A percentile compares a stretch with the other conserved stretches of the same genome.
Evolutionary conservation across 2,113 vertebrate species (phyloP).

Genomic region (Dendrocopos noguchii): DNA sequence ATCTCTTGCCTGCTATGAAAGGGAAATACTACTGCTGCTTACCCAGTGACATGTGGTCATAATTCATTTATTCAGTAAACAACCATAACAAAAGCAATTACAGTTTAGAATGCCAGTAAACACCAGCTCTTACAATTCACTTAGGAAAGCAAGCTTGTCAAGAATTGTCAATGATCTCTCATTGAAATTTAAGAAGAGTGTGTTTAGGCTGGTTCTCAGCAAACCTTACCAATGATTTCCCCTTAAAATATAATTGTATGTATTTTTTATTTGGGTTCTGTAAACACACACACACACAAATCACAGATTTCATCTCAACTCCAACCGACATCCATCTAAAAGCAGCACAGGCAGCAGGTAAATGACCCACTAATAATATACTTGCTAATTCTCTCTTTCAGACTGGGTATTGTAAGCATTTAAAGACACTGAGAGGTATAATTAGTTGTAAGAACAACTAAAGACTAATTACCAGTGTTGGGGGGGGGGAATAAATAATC

Average conservation of each 20-base stretch:
- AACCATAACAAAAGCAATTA: neutral
- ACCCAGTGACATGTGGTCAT: neutral
- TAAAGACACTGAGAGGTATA: constrained; percentile 6
- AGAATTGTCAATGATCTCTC: neutral
- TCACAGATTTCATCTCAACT: neutral
- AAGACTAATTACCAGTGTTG: constrained; percentile 16
- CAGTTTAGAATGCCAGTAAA: neutral
- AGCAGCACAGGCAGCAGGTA: neutral
- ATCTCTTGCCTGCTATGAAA: neutral
- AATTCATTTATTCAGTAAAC: neutral
- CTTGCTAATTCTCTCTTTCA: constrained; percentile 12
- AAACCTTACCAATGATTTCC: neutral
- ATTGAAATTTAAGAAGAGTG: neutral
- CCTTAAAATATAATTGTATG: neutral
- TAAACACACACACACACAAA: neutral
- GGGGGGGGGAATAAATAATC: neutral
- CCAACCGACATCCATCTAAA: neutral
- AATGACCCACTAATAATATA: neutral
- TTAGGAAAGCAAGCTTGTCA: neutral
- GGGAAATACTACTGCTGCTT: neutral
- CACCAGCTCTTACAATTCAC: neutral
- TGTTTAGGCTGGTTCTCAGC: neutral
- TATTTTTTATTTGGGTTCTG: neutral
- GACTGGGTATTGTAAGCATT: neutral
- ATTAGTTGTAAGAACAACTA: constrained; percentile 25